phyloP scores from a whole-genome alignment of 1,140 invertebrate species.

The Heliothis virescens region DNA sequence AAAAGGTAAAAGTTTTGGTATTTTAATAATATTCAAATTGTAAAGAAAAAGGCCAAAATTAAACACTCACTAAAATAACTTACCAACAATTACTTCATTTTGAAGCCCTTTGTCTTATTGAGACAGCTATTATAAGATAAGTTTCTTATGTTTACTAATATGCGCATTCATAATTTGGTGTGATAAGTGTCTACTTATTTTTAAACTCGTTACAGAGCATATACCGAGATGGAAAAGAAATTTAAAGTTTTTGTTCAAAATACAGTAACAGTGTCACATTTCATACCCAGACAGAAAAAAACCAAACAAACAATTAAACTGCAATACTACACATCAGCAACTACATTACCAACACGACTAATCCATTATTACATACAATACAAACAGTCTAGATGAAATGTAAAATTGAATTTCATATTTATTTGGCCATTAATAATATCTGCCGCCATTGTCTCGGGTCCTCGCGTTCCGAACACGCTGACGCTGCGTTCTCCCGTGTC shows the following conservation, averaged over 20 bases:
- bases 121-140: neutral
- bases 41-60: no score
- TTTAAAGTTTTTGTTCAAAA: no score
- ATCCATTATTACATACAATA: slow-evolving; percentile 17
- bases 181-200: neutral
- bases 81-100: neutral
- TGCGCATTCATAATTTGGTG: neutral
- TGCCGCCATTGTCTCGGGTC: slow-evolving; percentile 38
- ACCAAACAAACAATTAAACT: slow-evolving; percentile 2
- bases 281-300: neutral
- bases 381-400: slow-evolving; percentile 26
- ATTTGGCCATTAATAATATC: slow-evolving; percentile 49
- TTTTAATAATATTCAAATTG: neutral
- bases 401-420: slow-evolving; percentile 50
- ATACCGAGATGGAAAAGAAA: no score
- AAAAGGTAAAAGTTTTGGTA: neutral
- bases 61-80: no score
- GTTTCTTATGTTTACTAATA: neutral
- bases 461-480: slow-evolving; percentile 35
- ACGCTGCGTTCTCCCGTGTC: slow-evolving; percentile 36
- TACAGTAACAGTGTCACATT: neutral
- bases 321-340: neutral
- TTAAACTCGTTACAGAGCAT: no score
- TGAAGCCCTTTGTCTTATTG: neutral
- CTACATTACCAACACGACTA: neutral